These are phyloP conservation scores for Actias luna DNA, from an alignment of 2,888 invertebrate species.

Conservation along the genomic window DNA sequence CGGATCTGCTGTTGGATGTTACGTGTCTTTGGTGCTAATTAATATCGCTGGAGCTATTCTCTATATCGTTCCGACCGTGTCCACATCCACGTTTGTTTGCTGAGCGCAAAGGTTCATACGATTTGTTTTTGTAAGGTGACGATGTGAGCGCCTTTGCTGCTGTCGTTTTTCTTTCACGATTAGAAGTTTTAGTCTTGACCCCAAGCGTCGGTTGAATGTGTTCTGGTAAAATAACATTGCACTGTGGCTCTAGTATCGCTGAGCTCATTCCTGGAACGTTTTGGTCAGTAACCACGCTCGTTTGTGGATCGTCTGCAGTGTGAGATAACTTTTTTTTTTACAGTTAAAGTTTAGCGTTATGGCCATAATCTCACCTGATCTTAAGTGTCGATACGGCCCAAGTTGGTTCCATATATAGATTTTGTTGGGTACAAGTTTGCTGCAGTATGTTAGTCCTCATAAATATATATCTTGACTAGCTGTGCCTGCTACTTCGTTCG, in stretches of 20 bases:
- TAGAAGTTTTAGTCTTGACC: slow-evolving; percentile 19
- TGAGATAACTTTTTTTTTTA: neutral
- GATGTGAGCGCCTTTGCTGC: slow-evolving; percentile 15
- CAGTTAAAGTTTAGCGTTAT: too few relatives aligned
- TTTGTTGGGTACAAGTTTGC: too few relatives aligned
- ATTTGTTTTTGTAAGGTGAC: neutral
- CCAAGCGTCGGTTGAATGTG: slow-evolving; percentile 16
- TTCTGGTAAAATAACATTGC: slow-evolving; percentile 16
- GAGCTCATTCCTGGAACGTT: slow-evolving; percentile 11
- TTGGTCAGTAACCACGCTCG: neutral
- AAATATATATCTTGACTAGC: too few relatives aligned
- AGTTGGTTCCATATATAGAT: too few relatives aligned
- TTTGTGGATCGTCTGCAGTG: neutral
- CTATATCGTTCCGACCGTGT: neutral
- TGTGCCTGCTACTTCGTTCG: too few relatives aligned
- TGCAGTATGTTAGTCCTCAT: too few relatives aligned
- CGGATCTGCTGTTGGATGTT: neutral
- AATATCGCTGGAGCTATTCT: neutral
- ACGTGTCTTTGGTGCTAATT: neutral
- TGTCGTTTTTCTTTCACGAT: slow-evolving; percentile 19
- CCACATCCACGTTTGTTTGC: neutral
- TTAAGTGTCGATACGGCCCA: too few relatives aligned
- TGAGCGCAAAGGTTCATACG: neutral
- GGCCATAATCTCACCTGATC: too few relatives aligned
- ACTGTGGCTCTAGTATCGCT: slow-evolving; percentile 2